phyloP scores from a whole-genome alignment of 2,113 vertebrate genomes.

The Orthochromis indermauri region DNA sequence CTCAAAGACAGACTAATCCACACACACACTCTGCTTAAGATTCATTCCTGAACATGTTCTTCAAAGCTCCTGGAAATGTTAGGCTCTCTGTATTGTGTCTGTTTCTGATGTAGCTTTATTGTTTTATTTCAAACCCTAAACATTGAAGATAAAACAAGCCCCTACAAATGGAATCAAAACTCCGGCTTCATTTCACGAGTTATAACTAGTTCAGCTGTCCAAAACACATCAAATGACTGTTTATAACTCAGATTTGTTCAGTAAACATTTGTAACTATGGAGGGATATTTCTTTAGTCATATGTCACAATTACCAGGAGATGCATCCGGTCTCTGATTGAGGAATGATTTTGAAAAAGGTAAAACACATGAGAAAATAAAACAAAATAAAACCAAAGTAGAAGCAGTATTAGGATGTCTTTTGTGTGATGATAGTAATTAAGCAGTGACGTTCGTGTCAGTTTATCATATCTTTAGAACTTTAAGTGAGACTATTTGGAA shows the following conservation, averaged over 20 bases:
- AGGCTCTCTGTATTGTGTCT: fast-evolving
- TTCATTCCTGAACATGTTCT: neutral
- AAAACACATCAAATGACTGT: neutral
- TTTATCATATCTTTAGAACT: neutral
- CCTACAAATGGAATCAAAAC: neutral
- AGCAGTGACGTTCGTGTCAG: neutral
- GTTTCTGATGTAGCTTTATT: neutral
- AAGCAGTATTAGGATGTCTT: neutral
- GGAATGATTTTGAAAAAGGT: neutral
- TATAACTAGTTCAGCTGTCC: neutral
- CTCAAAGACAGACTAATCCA: neutral
- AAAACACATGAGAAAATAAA: neutral
- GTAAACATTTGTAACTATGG: neutral
- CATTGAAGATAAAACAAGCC: neutral
- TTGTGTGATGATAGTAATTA: neutral
- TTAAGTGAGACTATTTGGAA: neutral
- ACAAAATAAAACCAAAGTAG: neutral
- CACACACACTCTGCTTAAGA: neutral
- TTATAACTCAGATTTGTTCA: neutral
- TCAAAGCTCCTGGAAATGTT: neutral
- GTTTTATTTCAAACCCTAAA: neutral
- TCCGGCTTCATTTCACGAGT: neutral
- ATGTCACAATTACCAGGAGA: neutral
- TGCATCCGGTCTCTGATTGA: fast-evolving
- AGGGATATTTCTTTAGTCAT: neutral